Evolutionary conservation across 2,888 invertebrate species (phyloP).

Genomic region (Polymixis flavicincta): DNA sequence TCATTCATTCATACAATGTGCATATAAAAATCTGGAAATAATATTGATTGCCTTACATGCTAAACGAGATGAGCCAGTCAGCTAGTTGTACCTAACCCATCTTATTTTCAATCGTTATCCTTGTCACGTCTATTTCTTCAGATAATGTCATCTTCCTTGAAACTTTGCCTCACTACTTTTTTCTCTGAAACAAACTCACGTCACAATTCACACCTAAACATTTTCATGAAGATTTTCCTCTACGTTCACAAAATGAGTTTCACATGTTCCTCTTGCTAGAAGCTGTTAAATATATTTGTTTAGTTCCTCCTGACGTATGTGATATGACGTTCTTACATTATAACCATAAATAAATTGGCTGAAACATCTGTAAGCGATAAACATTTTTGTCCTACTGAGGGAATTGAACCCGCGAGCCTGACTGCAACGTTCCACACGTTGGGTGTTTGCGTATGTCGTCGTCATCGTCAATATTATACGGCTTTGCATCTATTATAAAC

Average conservation of each 20-base stretch:
- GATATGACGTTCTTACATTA: slow-evolving; percentile 37
- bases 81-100: background rate
- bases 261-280: slow-evolving; percentile 17
- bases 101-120: slow-evolving; percentile 5
- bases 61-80: background rate
- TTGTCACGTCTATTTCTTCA: slow-evolving; percentile 17
- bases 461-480: slow-evolving; percentile 29
- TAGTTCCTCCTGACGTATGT: slow-evolving; percentile 34
- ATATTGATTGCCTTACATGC: background rate
- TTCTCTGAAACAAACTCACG: slow-evolving; percentile 45
- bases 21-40: too few species aligned
- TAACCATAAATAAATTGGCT: slow-evolving; percentile 33
- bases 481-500: slow-evolving; percentile 21
- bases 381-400: slow-evolving; percentile 48
- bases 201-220: slow-evolving; percentile 33
- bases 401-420: slow-evolving; percentile 59
- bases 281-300: slow-evolving; percentile 10
- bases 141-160: slow-evolving; percentile 11
- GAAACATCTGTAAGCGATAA: slow-evolving; percentile 51
- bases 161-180: slow-evolving; percentile 11
- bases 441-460: slow-evolving; percentile 25
- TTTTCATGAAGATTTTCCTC: slow-evolving; percentile 40
- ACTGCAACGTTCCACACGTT: slow-evolving; percentile 16
- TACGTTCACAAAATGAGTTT: slow-evolving; percentile 7
- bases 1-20: too few species aligned